Conservation (phyloP, 2,113 vertebrate genomes). For the Alethe castanea region DNA sequence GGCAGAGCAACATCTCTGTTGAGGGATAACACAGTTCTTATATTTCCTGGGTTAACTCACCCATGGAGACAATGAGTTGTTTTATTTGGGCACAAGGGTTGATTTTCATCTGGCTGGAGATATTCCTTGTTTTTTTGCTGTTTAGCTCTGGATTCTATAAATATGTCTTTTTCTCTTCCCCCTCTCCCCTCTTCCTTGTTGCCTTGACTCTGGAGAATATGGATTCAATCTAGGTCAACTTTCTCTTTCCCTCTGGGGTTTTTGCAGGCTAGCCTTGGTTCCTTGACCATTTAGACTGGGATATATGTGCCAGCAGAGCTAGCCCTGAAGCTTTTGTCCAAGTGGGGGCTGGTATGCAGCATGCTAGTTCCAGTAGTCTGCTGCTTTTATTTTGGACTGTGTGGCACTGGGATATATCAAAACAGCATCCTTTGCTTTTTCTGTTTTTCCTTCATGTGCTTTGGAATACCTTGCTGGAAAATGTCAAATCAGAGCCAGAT, state of each 20-base stretch:
- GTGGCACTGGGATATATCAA: neutral
- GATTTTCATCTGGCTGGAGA: neutral
- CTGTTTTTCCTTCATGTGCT: neutral
- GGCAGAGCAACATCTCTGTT: neutral
- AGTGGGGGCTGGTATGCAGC: neutral
- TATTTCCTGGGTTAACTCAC: neutral
- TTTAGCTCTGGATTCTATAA: neutral
- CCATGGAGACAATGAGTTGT: neutral
- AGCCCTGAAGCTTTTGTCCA: neutral
- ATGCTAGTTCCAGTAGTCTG: neutral
- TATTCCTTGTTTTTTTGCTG: neutral
- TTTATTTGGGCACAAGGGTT: neutral
- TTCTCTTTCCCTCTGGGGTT: neutral
- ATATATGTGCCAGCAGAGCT: neutral
- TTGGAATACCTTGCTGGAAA: neutral
- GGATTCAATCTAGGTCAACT: neutral
- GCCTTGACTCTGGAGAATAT: neutral
- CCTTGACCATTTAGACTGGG: neutral
- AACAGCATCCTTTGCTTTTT: neutral
- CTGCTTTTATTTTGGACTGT: neutral
- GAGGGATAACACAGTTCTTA: neutral
- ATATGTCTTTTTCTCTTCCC: fast-evolving
- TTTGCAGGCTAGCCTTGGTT: neutral
- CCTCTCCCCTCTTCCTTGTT: fast-evolving
- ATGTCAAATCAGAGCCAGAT: neutral